A percentile compares a stretch with the other conserved stretches of the same genome.
Conservation (phyloP, 2,888 invertebrate genomes). For the Pseudeuparius sepicola region DNA sequence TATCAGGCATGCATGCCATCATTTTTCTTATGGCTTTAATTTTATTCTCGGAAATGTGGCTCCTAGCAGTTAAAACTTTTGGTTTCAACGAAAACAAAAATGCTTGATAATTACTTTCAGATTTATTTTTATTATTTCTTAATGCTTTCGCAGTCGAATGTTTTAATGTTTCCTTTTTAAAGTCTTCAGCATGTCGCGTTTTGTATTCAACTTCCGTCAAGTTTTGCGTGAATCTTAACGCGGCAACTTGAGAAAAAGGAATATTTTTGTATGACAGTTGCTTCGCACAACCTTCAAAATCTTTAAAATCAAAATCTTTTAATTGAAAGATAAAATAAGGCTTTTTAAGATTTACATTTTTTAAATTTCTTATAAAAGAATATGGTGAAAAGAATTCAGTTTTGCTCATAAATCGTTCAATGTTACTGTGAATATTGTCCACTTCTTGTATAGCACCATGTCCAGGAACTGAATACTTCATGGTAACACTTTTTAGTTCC, state of each 20-base stretch:
- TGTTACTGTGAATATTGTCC: constrained; percentile 22
- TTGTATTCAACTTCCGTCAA: constrained; percentile 5
- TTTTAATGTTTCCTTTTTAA: constrained; percentile 7
- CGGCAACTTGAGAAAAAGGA: constrained; percentile 13
- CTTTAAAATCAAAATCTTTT: constrained; percentile 15
- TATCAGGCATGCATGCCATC: constrained; percentile 5
- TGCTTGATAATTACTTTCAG: not conserved
- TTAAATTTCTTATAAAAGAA: constrained; percentile 16
- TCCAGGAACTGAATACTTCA: constrained; percentile 22
- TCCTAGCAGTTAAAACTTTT: not conserved
- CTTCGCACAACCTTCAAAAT: constrained; percentile 16
- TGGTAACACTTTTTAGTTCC: constrained; percentile 9
- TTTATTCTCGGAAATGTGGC: constrained; percentile 3
- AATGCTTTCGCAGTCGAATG: not conserved
- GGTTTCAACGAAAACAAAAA: not conserved
- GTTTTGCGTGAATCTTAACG: constrained; percentile 13
- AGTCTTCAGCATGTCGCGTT: constrained; percentile 9
- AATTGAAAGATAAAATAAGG: constrained; percentile 17
- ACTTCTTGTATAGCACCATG: constrained; percentile 25
- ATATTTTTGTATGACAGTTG: constrained; percentile 14
- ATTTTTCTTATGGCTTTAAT: constrained; percentile 8
- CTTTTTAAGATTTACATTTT: constrained; percentile 17
- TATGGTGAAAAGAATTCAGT: constrained; percentile 20
- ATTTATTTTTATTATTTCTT: not conserved
- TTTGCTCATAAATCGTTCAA: constrained; percentile 20